Conservation (phyloP, 2,113 vertebrate species). For the Aspidoscelis tigris region DNA sequence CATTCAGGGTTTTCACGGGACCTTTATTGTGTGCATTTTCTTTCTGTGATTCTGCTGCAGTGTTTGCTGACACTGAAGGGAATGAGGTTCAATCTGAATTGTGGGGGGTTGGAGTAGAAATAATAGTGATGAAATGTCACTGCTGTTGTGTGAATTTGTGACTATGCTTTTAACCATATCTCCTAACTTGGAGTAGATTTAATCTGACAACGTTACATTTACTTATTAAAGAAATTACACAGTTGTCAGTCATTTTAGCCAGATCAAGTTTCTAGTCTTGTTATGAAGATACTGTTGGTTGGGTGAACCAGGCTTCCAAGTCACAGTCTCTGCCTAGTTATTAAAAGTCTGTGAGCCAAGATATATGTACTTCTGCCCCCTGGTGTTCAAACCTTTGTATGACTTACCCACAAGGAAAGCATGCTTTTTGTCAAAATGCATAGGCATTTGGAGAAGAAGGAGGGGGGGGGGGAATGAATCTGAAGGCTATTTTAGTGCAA, state of each 20-base stretch:
- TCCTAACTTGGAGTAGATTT: conserved; percentile 28
- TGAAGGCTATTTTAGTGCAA: neutral
- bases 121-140: neutral
- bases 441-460: neutral
- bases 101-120: conserved; percentile 2
- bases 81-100: neutral
- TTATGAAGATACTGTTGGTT: neutral
- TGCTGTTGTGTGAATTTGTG: neutral
- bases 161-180: neutral
- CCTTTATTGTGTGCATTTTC: neutral
- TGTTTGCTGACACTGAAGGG: neutral
- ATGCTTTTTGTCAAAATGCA: neutral
- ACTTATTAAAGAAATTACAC: conserved; percentile 31
- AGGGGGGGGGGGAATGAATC: neutral
- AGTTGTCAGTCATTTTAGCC: neutral
- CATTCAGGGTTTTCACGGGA: neutral
- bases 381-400: conserved; percentile 26
- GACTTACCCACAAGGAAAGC: neutral
- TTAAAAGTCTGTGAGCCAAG: neutral
- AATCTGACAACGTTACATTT: neutral
- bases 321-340: conserved; percentile 23
- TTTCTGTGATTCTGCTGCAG: neutral
- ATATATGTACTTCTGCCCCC: conserved; percentile 56
- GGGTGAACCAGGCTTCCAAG: neutral
- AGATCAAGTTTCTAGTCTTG: neutral